Conservation (phyloP, 2,113 vertebrate genomes). For the Pogonocichla stellata region DNA sequence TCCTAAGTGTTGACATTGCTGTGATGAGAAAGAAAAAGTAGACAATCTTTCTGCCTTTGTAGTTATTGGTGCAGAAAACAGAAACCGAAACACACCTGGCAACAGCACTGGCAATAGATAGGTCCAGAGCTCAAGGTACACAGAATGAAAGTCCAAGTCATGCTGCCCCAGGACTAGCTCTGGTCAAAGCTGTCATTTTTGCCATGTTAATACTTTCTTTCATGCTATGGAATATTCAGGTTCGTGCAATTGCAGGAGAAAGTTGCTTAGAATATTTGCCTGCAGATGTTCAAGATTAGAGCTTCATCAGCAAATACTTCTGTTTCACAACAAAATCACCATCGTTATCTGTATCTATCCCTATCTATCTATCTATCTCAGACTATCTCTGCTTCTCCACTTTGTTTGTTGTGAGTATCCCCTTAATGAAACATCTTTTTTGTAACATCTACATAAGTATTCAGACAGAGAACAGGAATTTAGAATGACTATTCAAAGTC, state of each 20-base stretch:
- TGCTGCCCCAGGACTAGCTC: neutral
- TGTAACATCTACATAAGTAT: neutral
- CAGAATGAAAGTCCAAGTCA: neutral
- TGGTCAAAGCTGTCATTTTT: neutral
- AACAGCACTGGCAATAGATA: neutral
- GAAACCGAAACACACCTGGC: neutral
- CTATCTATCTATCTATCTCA: too few relatives aligned
- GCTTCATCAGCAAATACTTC: neutral
- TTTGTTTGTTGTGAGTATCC: neutral
- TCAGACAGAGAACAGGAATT: neutral
- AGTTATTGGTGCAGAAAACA: rapidly evolving
- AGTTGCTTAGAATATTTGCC: neutral
- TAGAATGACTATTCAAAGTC: neutral
- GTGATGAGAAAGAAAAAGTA: neutral
- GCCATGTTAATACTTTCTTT: neutral
- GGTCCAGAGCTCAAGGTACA: neutral
- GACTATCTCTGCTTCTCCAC: neutral
- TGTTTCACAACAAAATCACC: neutral
- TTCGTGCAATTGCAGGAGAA: neutral
- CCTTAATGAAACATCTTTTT: neutral
- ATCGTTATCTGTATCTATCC: rapidly evolving
- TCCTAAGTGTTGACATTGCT: neutral
- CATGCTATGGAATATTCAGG: neutral
- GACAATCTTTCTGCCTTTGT: neutral
- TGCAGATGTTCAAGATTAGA: neutral